Base-by-base conservation (phyloP, 2,888 invertebrate genomes). In the Odontocerum albicorne region DNA sequence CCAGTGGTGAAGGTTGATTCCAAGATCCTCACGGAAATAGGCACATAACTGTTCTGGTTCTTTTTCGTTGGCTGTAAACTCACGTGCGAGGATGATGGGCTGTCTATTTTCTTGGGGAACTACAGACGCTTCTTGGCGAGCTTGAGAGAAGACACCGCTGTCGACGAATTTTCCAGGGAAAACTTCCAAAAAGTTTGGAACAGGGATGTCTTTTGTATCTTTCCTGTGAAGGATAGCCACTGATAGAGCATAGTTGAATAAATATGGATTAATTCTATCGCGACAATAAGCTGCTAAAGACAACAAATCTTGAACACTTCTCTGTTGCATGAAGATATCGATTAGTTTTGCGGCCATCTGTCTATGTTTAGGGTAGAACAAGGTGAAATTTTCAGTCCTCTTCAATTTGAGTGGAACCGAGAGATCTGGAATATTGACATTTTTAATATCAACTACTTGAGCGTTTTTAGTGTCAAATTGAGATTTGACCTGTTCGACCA, bases 161-260 rank as follows among this genome's bases (percentile, higher is more conserved):
- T 6, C 4, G 6, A 43, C 3, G 19, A 43, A 43, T 15, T 27
- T 43, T 8, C 4, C 43, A 4, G 43, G 43, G 13, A 43, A 43
- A 15, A n/a, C 2, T 31, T 43, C 4, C 8, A 12, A 4, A 7
- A 27, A 27, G 13, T 43, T 43, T 12, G 43, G 43, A 4, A 43
- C 10, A 8, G 13, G 3, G 7, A 43, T n/a, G 6, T 15, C 43
- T 13, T 43, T 43, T 13, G 43, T 43, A 16, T 43, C 43, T 15
- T 43, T 13, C 15, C 43, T 43, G 12, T 87, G 87, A 45, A 88
- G 69, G 15, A 88, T 73, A 2, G 87, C 85, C 33, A 88, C 88
- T 1, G 88, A 87, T 7, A 88, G 75, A 15, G 85, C 83, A 70
- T 88, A 89, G 70, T 88, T 84, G 73, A 87, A 90, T 72, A 90